Evolutionary conservation across 2,888 invertebrate species (phyloP).

Genomic region (Acleris sparsana): DNA sequence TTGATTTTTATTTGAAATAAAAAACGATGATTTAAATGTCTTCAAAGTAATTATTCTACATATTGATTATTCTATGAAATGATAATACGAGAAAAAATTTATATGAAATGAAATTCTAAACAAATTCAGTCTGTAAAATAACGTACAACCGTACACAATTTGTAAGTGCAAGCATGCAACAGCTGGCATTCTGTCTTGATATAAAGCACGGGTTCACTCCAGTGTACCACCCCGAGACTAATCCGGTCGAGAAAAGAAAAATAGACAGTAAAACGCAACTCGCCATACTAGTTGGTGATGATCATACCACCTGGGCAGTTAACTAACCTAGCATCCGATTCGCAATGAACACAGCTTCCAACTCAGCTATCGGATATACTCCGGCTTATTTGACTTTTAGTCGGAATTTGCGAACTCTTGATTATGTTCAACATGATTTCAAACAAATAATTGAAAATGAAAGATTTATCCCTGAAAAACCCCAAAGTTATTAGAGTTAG

Average conservation of each 20-base stretch:
- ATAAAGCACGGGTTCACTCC: not conserved
- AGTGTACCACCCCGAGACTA: slow-evolving; percentile 30
- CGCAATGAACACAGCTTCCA: slow-evolving; percentile 55
- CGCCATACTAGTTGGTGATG: slow-evolving; percentile 27
- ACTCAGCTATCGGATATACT: not conserved
- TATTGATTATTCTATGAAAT: too few species aligned
- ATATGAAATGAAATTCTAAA: too few species aligned
- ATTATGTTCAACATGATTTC: not conserved
- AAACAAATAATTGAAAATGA: slow-evolving; percentile 1
- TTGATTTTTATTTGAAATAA: too few species aligned
- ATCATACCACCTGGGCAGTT: slow-evolving; percentile 49
- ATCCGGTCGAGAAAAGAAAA: slow-evolving; percentile 39
- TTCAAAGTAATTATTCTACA: too few species aligned
- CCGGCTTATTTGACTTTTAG: slow-evolving; percentile 16
- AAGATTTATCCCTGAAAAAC: slow-evolving; percentile 2
- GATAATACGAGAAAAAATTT: too few species aligned
- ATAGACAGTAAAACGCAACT: slow-evolving; percentile 42
- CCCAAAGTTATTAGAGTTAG: slow-evolving; percentile 1
- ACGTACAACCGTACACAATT: too few species aligned
- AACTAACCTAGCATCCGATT: slow-evolving; percentile 54
- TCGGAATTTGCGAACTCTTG: not conserved
- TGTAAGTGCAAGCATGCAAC: slow-evolving; percentile 39
- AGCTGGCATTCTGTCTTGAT: slow-evolving; percentile 12
- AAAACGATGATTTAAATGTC: too few species aligned
- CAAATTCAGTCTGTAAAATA: too few species aligned